phyloP scores from a whole-genome alignment of 1,140 invertebrate species.

The Diabrotica virgifera region DNA sequence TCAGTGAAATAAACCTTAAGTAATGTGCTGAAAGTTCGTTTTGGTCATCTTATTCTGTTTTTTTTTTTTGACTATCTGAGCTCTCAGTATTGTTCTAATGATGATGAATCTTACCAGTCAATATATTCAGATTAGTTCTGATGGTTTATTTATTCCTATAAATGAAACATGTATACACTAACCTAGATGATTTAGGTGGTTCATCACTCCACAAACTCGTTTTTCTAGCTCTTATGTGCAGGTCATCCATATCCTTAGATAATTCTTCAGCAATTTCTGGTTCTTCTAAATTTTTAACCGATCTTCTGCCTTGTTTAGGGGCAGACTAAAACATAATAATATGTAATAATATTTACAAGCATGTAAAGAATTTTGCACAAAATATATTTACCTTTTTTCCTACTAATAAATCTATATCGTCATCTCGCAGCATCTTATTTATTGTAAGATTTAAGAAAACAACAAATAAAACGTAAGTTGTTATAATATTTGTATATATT shows the following conservation, averaged over 20 bases:
- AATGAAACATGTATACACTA: conserved; percentile 14
- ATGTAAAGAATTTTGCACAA: neutral
- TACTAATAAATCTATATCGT: conserved; percentile 38
- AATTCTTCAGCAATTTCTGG: conserved; percentile 19
- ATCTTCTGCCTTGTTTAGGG: conserved; percentile 39
- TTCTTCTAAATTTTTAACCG: conserved; percentile 26
- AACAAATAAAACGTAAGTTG: no score
- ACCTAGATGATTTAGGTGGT: conserved; percentile 41
- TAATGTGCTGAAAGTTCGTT: no score
- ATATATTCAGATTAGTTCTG: no score
- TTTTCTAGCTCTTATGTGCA: conserved; percentile 33
- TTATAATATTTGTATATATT: neutral
- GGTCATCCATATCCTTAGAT: conserved; percentile 24
- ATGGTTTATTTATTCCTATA: neutral
- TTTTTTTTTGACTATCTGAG: no score
- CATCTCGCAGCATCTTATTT: conserved; percentile 39
- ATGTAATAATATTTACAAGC: neutral
- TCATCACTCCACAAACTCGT: conserved; percentile 45
- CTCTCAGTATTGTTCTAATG: no score
- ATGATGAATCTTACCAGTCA: no score
- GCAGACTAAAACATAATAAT: conserved; percentile 28
- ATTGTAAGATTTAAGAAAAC: neutral
- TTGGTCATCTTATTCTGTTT: no score
- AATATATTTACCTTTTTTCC: conserved; percentile 36
- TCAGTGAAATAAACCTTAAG: no score